Evolutionary conservation across 37 sponge, comb jelly and placozoan species (phyloP), one percentile per base, ranked within the genome.

Genomic region (Lycopodina hypogea): DNA sequence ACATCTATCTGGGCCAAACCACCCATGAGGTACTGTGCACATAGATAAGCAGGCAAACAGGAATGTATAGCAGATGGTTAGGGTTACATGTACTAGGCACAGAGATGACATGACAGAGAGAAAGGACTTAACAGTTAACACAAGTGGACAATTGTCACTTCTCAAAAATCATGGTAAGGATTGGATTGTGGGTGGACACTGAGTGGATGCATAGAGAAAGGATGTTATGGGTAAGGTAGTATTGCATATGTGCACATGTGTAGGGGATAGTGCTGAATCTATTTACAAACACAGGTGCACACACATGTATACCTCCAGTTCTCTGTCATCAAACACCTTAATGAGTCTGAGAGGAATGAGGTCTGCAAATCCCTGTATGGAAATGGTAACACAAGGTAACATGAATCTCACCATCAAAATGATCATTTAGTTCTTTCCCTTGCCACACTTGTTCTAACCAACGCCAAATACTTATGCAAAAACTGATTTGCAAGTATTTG

Each of bases 1-100:
- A 96, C 86, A 65, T 98, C 96, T 78, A 98, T 96, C 85, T 93
- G 83, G 67, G 90, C 92, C 61, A 98, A 67, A 17, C 99, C 99
- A 71, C 99, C 89, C 72, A 98, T 61, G 78, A 98, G 71, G 74
- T 95, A 95, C 94, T 98, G 76, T 17, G 76, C n/a, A 28, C 22
- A 45, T 9, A 63, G 17, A 50, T 21, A 63, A 26, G 14, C 34
- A 68, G 18, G 61, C 11, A 6, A 62, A 15, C 19, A 34, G 11
- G 23, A 33, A 17, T 36, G 12, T 18, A 63, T 26, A 18, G n/a
- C 29, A 26, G 9, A 63, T 11, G 11, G 17, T 24, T 9, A 26
- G 12, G 55, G 17, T 19, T 53, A 53, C 55, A 53, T 53, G 17
- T 53, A 53, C 55, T 19, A 17, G 17, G n/a, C n/a, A n/a, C 24